Percentiles rank a stretch among this genome's conserved stretches.
Evolutionary conservation across 2,113 vertebrate genomes (phyloP).

Genomic region (Corvus cornix): DNA sequence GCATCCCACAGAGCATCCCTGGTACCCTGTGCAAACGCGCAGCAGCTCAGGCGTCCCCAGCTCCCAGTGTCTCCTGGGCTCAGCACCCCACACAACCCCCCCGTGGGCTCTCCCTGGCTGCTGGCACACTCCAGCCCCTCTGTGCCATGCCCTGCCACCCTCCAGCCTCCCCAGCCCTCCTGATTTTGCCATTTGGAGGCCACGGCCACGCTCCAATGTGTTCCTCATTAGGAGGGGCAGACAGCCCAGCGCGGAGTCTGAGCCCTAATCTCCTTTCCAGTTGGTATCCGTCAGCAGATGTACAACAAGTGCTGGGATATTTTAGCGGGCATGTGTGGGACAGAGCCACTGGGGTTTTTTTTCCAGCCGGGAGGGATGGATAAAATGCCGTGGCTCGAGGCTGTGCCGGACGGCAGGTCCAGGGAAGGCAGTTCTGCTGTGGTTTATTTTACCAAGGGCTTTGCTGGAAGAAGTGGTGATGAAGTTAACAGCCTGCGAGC

Average conservation of each 20-base stretch:
- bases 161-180: neutral
- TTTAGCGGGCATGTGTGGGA: constrained; percentile 46
- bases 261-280: constrained; percentile 70
- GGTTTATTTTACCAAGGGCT: constrained; percentile 60
- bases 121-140: rapidly evolving
- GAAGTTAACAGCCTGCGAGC: constrained; percentile 67
- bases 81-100: neutral
- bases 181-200: constrained; percentile 35
- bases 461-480: constrained; percentile 58
- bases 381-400: neutral
- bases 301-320: constrained; percentile 56
- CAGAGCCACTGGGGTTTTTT: neutral
- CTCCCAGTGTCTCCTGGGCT: rapidly evolving
- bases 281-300: constrained; percentile 66
- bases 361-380: neutral
- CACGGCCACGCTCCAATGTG: constrained; percentile 11
- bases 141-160: neutral
- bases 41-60: rapidly evolving
- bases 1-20: neutral
- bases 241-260: constrained; percentile 60
- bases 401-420: neutral
- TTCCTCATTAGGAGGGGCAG: constrained; percentile 69
- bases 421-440: neutral
- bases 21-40: rapidly evolving
- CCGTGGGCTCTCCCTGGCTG: neutral